Evolutionary conservation across 2,888 invertebrate genomes (phyloP), one percentile per base, ranked within the genome.

Genomic region (Azorinus chamasolen): DNA sequence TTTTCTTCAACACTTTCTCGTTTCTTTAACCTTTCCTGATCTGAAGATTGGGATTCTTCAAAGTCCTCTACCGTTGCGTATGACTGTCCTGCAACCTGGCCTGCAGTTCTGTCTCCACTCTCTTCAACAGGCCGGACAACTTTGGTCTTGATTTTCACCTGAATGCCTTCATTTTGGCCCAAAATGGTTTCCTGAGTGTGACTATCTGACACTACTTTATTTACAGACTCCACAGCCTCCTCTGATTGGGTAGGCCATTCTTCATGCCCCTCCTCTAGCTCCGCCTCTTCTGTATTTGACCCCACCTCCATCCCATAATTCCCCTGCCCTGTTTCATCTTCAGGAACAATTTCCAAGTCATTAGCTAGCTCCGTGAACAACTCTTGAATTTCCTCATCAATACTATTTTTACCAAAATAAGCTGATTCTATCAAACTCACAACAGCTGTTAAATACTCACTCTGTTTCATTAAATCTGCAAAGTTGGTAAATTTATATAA

Each of bases 401-500:
- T 70, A 12, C 62, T 72, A 32, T 78, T 77, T 32, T 80, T 50
- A 39, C 84, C 81, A 72, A 85, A 87, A 69, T 87, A 88, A 1
- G 88, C 88, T 24, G 85, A 68, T 63, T 89, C 89, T 54, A 90
- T 68, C 39, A 89, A 70, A 50, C 85, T 78, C 4, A 89, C 87
- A n/a, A 90, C 66, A 0, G 89, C 85, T 55, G 82, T 82, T 55
- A 89, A 73, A 70, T 90, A 89, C 5, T 87, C 84, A 20, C 72
- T 70, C 51, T 86, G 81, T 25, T 81, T 73, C 1, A 72, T 65
- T n/a, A 90, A 74, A 8, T 74, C 50, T 5, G 77, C 70, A 62
- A 90, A 87, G 70, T 90, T 90, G 24, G 90, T 90, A 39, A 78
- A 80, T 41, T 84, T 83, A 43, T 84, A 76, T n/a, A 90, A 59